Conservation (phyloP, 35 echinoderm and acorn worm genomes). For the Ophiothrix spiculata region DNA sequence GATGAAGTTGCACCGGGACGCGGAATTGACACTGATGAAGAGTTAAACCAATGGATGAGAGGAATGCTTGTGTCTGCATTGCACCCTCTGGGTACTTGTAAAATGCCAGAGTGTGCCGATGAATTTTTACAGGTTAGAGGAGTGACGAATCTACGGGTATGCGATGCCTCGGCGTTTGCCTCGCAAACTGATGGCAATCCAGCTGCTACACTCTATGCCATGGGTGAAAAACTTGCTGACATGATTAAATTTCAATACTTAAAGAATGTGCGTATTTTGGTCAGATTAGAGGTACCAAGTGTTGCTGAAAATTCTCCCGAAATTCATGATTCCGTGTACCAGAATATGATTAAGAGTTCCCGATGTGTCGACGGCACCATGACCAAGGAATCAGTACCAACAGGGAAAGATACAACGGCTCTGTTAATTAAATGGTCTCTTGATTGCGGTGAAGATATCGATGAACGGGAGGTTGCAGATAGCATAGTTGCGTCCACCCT, state of each 20-base stretch:
- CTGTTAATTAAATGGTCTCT: conserved; percentile 25
- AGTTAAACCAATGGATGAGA: conserved; percentile 29
- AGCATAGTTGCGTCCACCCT: neutral
- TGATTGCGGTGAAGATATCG: neutral
- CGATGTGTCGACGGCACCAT: conserved; percentile 9
- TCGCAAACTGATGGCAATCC: conserved; percentile 28
- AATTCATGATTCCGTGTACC: neutral
- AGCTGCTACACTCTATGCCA: conserved; percentile 28
- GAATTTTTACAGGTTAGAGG: conserved; percentile 34
- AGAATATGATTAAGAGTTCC: neutral
- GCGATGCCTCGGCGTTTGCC: conserved; percentile 45
- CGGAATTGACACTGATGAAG: conserved; percentile 19
- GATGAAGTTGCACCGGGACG: conserved; percentile 38
- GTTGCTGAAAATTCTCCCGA: neutral
- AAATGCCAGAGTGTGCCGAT: conserved; percentile 41
- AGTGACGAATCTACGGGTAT: conserved; percentile 17
- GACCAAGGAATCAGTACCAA: neutral
- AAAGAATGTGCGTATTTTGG: conserved; percentile 10
- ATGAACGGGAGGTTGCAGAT: conserved; percentile 24
- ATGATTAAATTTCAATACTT: conserved; percentile 33
- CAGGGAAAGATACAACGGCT: conserved; percentile 8
- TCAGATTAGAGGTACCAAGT: conserved; percentile 11
- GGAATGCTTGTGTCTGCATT: conserved; percentile 39
- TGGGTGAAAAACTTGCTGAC: conserved; percentile 36
- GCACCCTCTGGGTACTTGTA: conserved; percentile 35